phyloP scores from a whole-genome alignment of 2,888 invertebrate species.

The Agonopterix heracliana region DNA sequence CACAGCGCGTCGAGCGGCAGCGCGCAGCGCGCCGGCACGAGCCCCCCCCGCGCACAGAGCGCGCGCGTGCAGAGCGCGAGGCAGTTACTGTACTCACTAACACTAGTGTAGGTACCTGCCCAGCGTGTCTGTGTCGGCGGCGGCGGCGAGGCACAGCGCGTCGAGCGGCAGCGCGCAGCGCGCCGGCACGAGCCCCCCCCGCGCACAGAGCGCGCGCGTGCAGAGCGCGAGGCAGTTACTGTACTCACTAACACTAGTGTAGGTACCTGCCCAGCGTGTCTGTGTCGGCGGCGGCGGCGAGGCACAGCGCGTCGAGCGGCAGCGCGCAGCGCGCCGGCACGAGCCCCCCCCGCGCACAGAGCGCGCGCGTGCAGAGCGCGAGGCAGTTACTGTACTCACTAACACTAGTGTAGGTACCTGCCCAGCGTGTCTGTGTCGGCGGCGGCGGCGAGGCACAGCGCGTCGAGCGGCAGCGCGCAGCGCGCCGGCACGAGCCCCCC shows the following conservation, averaged over 20 bases:
- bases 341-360: too few relatives aligned
- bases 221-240: too few relatives aligned
- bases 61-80: slow-evolving; percentile 27
- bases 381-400: too few relatives aligned
- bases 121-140: slow-evolving; percentile 62
- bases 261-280: slow-evolving; percentile 81
- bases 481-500: too few relatives aligned
- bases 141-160: slow-evolving; percentile 21
- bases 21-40: slow-evolving; percentile 22
- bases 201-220: slow-evolving; percentile 31
- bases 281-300: slow-evolving; percentile 39
- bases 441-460: slow-evolving; percentile 23
- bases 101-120: slow-evolving; percentile 85
- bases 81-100: too few relatives aligned
- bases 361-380: slow-evolving; percentile 37
- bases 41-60: slow-evolving; percentile 31
- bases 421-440: slow-evolving; percentile 76
- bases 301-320: slow-evolving; percentile 28
- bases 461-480: slow-evolving; percentile 33
- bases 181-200: too few relatives aligned
- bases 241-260: too few relatives aligned
- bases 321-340: slow-evolving; percentile 26
- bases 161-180: slow-evolving; percentile 36
- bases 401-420: too few relatives aligned
- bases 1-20: slow-evolving; percentile 31